Evolutionary conservation across 2,888 invertebrate species (phyloP).

Genomic region (Epinotia brunnichana): DNA sequence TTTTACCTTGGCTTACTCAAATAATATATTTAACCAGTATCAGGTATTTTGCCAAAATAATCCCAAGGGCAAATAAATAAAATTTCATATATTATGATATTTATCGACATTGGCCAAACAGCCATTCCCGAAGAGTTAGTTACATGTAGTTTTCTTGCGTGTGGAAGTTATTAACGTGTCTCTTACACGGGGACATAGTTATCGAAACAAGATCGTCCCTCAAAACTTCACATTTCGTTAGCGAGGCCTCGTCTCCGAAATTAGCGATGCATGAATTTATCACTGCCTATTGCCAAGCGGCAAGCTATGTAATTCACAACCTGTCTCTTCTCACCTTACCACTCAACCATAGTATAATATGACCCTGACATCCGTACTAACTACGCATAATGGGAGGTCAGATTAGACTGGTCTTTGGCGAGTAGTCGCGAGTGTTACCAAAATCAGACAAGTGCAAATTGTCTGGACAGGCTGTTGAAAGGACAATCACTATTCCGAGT

Average conservation of each 20-base stretch:
- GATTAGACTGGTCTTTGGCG: neutral
- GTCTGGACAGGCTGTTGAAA: slow-evolving; percentile 12
- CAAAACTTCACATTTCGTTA: slow-evolving; percentile 28
- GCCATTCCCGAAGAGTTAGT: too few relatives aligned
- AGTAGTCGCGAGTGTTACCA: neutral
- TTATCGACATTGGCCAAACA: too few relatives aligned
- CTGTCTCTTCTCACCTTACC: neutral
- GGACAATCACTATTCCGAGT: slow-evolving; percentile 19
- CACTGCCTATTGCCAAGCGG: slow-evolving; percentile 25
- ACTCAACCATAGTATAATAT: neutral
- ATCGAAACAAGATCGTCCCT: slow-evolving; percentile 21
- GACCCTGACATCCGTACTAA: neutral
- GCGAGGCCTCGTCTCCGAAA: slow-evolving; percentile 47
- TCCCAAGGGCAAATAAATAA: too few relatives aligned
- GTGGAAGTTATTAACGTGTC: neutral
- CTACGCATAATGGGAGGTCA: neutral
- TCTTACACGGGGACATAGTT: neutral
- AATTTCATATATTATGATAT: too few relatives aligned
- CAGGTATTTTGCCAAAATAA: too few relatives aligned
- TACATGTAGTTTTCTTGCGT: too few relatives aligned
- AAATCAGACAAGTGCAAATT: neutral
- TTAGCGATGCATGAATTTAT: slow-evolving; percentile 59
- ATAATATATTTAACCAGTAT: too few relatives aligned
- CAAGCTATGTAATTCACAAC: slow-evolving; percentile 1
- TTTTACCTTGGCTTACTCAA: too few relatives aligned